Evolutionary conservation across 2,888 invertebrate genomes (phyloP).

Genomic region (Macropis europaea): DNA sequence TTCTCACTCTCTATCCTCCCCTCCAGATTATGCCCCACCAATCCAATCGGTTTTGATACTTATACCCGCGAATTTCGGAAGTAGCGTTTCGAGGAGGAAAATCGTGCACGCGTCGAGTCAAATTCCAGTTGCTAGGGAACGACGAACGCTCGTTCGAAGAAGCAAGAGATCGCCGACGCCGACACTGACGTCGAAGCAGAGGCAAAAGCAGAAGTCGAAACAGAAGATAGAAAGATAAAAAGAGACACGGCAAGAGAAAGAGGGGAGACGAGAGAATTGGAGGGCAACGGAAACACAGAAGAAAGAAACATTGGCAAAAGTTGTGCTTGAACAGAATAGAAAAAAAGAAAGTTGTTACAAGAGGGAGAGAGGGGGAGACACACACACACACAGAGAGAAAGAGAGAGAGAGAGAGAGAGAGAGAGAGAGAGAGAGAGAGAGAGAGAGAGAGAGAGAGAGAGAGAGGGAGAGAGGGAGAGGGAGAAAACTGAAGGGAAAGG

Average conservation of each 20-base stretch:
- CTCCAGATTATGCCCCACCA: conserved; percentile 41
- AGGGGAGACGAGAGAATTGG: background rate
- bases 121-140: background rate
- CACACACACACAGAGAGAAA: background rate
- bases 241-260: background rate
- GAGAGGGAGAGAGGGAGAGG: background rate
- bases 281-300: background rate
- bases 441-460: background rate
- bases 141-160: background rate
- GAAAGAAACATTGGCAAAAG: background rate
- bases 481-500: background rate
- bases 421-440: background rate
- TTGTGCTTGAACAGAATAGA: no score
- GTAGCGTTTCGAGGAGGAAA: conserved; percentile 34
- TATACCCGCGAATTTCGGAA: conserved; percentile 47
- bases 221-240: background rate
- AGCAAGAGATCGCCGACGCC: background rate
- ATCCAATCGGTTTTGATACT: conserved; percentile 33
- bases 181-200: no score
- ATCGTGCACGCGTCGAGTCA: conserved; percentile 12
- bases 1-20: conserved; percentile 11
- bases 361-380: background rate
- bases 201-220: background rate
- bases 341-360: no score
- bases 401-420: background rate